Base-by-base conservation (phyloP, 2,888 invertebrate genomes). In the Agriopis marginaria region DNA sequence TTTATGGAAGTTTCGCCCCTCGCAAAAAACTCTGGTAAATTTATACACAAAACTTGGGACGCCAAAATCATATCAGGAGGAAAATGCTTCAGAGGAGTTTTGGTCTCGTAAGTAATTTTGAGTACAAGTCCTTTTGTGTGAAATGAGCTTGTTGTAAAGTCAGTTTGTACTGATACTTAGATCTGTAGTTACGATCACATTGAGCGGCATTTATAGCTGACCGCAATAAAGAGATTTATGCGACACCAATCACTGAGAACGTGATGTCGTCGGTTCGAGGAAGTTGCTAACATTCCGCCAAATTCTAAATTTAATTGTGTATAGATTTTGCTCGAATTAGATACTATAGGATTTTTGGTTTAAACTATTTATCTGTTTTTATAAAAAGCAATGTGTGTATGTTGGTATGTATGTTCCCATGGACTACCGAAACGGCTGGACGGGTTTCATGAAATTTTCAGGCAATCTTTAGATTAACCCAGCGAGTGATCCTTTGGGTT, bases 141-240 rank as follows among this genome's bases (percentile, higher is more conserved):
- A 42, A 40, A 64, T 44, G 23, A 4, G 32, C 44, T 14, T 58
- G 50, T 64, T 59, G 12, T 40, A 56, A 14, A 45, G 71, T 77
- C 77, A 73, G 75, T 75, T 78, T 81, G 76, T 77, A 75, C 69
- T 72, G 74, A 77, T 77, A 72, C 72, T 80, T 75, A 79, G 77
- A 78, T 77, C 75, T 63, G 71, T 76, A 82, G 73, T 84, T 82
- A 83, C 78, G 82, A 82, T 68, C 60, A 61, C 55, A 68, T 65
- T 75, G 83, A 81, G 76, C 79, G 79, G 76, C 75, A 79, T 86
- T 86, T 82, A 83, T 77, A 80, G 84, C 72, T 79, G 84, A 49
- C 79, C 81, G 77, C 79, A 82, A 83, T 85, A 76, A 62, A 63
- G 44, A 83, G 79, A 86, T 83, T 85, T 86, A 85, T 79, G 67